These are phyloP conservation scores for Camponotus floridanus DNA, from an alignment of 1,140 invertebrate genomes.

Conservation along the genomic window DNA sequence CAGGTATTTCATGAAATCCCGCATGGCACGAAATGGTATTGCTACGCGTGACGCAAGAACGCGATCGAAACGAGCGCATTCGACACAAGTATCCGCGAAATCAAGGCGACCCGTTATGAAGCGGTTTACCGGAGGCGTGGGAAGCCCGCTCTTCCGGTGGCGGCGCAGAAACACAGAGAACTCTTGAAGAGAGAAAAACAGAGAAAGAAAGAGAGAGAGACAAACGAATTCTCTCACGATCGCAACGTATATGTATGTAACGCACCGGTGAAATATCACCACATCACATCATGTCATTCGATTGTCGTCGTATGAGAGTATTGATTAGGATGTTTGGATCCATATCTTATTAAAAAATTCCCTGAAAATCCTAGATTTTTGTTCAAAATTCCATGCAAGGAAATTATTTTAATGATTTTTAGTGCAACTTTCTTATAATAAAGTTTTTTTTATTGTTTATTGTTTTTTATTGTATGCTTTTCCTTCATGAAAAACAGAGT, in stretches of 20 bases:
- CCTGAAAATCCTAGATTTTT: no score
- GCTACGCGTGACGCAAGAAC: conserved; percentile 59
- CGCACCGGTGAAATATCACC: conserved; percentile 60
- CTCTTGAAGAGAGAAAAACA: no score
- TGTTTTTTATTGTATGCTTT: no score
- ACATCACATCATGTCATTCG: conserved; percentile 38
- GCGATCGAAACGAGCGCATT: conserved; percentile 68
- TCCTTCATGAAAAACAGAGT: no score
- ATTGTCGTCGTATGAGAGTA: not conserved
- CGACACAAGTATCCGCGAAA: conserved; percentile 68
- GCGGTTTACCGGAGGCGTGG: conserved; percentile 82
- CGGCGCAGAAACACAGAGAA: conserved; percentile 61
- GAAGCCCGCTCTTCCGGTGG: conserved; percentile 82
- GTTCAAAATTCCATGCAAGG: no score
- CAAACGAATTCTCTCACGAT: conserved; percentile 84
- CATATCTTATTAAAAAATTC: no score
- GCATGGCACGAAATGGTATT: conserved; percentile 54
- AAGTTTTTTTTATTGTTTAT: no score
- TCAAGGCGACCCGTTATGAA: conserved; percentile 83
- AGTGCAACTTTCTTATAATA: no score
- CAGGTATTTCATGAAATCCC: conserved; percentile 68
- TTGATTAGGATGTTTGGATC: no score
- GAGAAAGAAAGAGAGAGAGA: conserved; percentile 35
- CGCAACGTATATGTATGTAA: conserved; percentile 76
- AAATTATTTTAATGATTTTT: no score